phyloP scores from a whole-genome alignment of 92 coral and sea anemone genomes.

The Heteractis magnifica region DNA sequence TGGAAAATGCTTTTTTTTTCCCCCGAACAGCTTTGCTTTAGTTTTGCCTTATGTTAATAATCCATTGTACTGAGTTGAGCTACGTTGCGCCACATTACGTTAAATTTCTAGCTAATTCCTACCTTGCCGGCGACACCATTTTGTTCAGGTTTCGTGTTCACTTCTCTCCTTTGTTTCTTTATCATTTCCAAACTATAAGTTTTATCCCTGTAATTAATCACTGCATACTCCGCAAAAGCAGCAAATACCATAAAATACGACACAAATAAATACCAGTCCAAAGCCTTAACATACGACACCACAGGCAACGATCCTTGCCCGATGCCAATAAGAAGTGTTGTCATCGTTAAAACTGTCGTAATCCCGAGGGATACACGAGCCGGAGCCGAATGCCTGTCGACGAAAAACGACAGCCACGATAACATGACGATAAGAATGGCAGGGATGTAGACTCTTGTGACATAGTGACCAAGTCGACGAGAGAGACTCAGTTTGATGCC shows the following conservation, averaged over 20 bases:
- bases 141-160: neutral
- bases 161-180: neutral
- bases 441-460: constrained; percentile 82
- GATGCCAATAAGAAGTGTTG: constrained; percentile 80
- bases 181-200: constrained; percentile 10
- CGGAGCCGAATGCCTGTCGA: constrained; percentile 88
- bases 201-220: constrained; percentile 54
- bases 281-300: constrained; percentile 84
- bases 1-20: too few species aligned
- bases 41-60: neutral
- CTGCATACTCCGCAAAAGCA: constrained; percentile 79
- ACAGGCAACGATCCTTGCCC: constrained; percentile 84
- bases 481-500: constrained; percentile 52
- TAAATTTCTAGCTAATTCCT: neutral
- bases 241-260: constrained; percentile 84
- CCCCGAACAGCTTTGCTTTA: neutral
- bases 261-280: constrained; percentile 85
- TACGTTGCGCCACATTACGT: neutral
- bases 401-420: constrained; percentile 88
- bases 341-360: constrained; percentile 92
- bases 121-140: constrained; percentile 15
- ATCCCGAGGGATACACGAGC: constrained; percentile 95
- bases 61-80: neutral
- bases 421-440: constrained; percentile 73
- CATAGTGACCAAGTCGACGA: constrained; percentile 76